Percentiles rank a stretch among this genome's conserved stretches.
phyloP scores from a whole-genome alignment of 2,797 vertebrate genomes.

The Euphonia xanthogaster region DNA sequence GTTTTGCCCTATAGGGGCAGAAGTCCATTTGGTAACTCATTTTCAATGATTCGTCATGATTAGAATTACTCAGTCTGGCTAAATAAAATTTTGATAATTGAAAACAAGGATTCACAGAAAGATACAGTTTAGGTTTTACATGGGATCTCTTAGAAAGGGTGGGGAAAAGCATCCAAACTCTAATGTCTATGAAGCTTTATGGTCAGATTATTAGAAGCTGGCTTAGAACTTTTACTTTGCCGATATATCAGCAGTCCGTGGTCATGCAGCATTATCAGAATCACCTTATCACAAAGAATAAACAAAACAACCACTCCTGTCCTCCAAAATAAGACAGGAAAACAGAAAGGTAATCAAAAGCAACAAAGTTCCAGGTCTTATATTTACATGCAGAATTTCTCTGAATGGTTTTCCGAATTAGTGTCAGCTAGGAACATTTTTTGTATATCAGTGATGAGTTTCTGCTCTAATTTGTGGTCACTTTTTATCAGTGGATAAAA shows the following conservation, averaged over 20 bases:
- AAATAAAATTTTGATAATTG: neutral
- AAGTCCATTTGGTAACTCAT: neutral
- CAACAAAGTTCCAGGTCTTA: neutral
- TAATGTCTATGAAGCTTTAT: neutral
- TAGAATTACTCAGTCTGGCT: neutral
- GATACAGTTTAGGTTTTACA: neutral
- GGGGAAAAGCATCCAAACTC: neutral
- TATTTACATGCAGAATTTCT: neutral
- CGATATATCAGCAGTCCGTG: accelerated
- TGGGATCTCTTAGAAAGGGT: neutral
- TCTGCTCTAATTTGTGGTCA: neutral
- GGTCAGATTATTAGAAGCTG: neutral
- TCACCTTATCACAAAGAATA: neutral
- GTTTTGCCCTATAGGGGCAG: neutral
- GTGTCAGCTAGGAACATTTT: neutral
- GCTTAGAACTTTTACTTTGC: neutral
- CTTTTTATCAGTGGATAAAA: neutral
- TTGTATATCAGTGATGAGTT: neutral
- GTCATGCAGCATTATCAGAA: neutral
- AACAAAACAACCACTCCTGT: neutral
- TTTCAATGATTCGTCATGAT: neutral
- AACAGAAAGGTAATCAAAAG: neutral
- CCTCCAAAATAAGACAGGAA: neutral
- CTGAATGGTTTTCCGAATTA: neutral
- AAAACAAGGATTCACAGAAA: neutral